Conservation (phyloP, 2,888 invertebrate genomes). For the Parthenolecanium corni region DNA sequence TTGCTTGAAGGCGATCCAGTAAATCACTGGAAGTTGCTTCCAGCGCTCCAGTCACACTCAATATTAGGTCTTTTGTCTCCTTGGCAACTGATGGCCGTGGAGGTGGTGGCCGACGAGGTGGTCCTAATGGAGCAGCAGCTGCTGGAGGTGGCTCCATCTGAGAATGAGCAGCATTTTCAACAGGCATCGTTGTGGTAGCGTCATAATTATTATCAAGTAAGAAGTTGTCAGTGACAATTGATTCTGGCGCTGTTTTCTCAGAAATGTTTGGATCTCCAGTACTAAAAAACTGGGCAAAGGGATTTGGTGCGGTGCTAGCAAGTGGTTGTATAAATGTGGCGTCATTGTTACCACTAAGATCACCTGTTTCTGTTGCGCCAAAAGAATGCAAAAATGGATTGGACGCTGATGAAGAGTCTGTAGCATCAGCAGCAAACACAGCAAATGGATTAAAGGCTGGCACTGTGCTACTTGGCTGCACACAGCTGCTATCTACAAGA, state of each 20-base stretch:
- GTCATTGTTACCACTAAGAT: too few relatives aligned
- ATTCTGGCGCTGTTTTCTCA: too few relatives aligned
- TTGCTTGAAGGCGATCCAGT: slow-evolving; percentile 68
- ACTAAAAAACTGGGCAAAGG: neutral
- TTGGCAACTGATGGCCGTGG: slow-evolving; percentile 55
- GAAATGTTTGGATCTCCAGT: neutral
- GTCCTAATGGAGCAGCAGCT: slow-evolving; percentile 31
- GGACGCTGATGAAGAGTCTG: neutral
- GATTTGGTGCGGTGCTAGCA: neutral
- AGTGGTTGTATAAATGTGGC: too few relatives aligned
- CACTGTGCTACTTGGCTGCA: slow-evolving; percentile 37
- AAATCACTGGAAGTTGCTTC: slow-evolving; percentile 76
- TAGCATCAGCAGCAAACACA: neutral
- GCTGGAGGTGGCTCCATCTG: too few relatives aligned
- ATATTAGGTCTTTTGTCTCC: slow-evolving; percentile 72
- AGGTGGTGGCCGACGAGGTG: slow-evolving; percentile 42
- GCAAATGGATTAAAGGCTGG: neutral
- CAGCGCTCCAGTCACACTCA: slow-evolving; percentile 77
- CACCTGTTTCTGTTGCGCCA: too few relatives aligned
- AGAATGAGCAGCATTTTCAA: too few relatives aligned
- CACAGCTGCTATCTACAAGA: slow-evolving; percentile 48
- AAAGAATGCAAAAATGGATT: neutral
- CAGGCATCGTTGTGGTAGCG: too few relatives aligned
- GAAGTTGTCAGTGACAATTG: too few relatives aligned
- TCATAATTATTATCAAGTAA: too few relatives aligned